Percentiles rank a stretch among this genome's conserved stretches.
Conservation (phyloP, 2,888 invertebrate genomes). For the Philonicus albiceps region DNA sequence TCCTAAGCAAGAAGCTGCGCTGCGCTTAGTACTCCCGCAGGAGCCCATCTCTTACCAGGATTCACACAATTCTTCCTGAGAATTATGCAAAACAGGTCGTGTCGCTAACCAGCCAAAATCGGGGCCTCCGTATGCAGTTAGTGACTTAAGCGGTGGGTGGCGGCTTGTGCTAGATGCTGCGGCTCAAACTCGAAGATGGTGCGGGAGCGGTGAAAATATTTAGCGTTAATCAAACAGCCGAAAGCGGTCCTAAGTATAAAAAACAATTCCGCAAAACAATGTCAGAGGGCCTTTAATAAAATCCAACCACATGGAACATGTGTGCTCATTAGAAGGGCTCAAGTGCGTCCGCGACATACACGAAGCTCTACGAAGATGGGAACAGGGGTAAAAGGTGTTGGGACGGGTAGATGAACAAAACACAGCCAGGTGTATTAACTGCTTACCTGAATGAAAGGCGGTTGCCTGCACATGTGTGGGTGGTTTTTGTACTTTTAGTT, state of each 20-base stretch:
- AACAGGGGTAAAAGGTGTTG: background rate
- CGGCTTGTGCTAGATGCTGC: background rate
- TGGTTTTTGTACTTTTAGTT: background rate
- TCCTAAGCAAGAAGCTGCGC: background rate
- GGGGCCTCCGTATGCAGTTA: background rate
- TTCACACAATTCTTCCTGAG: background rate
- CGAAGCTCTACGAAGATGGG: background rate
- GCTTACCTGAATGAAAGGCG: background rate
- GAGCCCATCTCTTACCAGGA: background rate
- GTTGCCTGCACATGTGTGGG: background rate
- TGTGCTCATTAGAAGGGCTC: background rate
- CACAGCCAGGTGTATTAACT: background rate
- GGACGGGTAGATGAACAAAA: background rate
- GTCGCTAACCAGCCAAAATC: background rate
- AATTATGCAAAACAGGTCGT: slow-evolving; percentile 9
- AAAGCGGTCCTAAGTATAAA: background rate
- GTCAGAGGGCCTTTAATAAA: slow-evolving; percentile 2
- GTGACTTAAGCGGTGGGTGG: background rate
- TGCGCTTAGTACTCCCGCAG: background rate
- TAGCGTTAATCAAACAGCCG: slow-evolving; percentile 11
- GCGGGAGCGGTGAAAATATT: background rate
- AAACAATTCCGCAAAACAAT: background rate
- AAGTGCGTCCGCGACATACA: background rate
- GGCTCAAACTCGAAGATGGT: background rate
- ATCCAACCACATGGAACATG: background rate